Percentiles rank a stretch among this genome's conserved stretches.
These are phyloP conservation scores for Psittacula echo DNA, from an alignment of 2,797 vertebrate genomes.

Conservation along the genomic window DNA sequence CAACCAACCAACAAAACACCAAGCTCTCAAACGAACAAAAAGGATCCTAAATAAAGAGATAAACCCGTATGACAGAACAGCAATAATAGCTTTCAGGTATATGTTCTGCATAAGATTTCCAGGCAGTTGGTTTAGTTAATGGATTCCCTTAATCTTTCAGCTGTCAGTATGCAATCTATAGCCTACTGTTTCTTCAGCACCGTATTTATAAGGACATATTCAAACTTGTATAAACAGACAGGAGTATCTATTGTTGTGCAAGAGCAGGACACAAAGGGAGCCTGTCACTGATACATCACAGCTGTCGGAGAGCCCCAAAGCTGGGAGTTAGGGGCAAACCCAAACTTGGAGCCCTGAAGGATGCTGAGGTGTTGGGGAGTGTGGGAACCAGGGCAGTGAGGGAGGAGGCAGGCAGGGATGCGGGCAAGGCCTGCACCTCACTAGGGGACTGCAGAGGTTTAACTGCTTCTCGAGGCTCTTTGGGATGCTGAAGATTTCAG, in stretches of 20 bases:
- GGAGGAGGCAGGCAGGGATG: neutral
- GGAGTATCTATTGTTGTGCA: slow-evolving; percentile 70
- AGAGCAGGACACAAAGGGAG: slow-evolving; percentile 61
- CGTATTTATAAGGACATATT: slow-evolving; percentile 71
- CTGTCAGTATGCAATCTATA: slow-evolving; percentile 67
- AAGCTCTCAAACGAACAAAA: slow-evolving; percentile 50
- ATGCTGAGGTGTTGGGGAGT: slow-evolving; percentile 6
- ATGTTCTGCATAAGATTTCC: slow-evolving; percentile 68
- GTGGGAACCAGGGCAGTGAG: neutral
- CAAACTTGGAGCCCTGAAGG: neutral
- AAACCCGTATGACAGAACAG: slow-evolving; percentile 59
- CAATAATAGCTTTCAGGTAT: slow-evolving; percentile 69
- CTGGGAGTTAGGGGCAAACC: neutral
- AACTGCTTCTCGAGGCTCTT: neutral
- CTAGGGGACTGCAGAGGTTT: rapidly evolving
- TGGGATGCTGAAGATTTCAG: neutral
- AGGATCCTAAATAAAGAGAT: slow-evolving; percentile 69
- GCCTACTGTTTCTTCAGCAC: slow-evolving; percentile 67
- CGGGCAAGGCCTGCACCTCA: neutral
- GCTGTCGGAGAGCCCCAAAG: slow-evolving; percentile 42
- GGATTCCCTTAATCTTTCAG: slow-evolving; percentile 74
- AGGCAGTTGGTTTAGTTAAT: slow-evolving; percentile 71
- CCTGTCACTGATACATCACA: slow-evolving; percentile 70
- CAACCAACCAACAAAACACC: neutral
- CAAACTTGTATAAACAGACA: slow-evolving; percentile 75